phyloP scores from a whole-genome alignment of 2,888 invertebrate species.

The Synergus gifuensis region DNA sequence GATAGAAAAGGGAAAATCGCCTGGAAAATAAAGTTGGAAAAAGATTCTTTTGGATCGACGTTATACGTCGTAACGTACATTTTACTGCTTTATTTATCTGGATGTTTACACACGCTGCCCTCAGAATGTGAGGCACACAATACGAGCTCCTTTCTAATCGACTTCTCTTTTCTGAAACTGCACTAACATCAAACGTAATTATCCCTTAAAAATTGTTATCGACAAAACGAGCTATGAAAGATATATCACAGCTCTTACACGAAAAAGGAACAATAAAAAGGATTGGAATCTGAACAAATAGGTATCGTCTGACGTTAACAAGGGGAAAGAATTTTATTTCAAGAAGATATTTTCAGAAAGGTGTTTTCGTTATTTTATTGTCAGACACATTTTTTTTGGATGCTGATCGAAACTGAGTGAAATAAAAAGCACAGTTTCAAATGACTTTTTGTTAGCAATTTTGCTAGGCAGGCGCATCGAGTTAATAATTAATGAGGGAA shows the following conservation, averaged over 20 bases:
- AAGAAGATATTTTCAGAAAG: not conserved
- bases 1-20: not conserved
- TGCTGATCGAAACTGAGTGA: not conserved
- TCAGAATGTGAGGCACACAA: conserved; percentile 12
- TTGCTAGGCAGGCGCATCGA: not conserved
- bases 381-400: not conserved
- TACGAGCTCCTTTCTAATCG: conserved; percentile 19
- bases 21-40: not conserved
- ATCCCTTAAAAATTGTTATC: conserved; percentile 11
- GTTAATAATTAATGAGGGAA: not conserved
- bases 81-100: conserved; percentile 23
- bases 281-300: no score
- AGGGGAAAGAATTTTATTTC: not conserved
- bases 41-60: conserved; percentile 6
- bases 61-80: conserved; percentile 8
- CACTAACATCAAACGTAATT: conserved; percentile 26
- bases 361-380: no score
- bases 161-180: conserved; percentile 18
- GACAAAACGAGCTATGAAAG: conserved; percentile 8
- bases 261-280: not conserved
- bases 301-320: not conserved
- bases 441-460: not conserved
- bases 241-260: not conserved
- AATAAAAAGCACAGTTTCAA: not conserved
- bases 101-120: conserved; percentile 7